Evolutionary conservation across 2,797 vertebrate genomes (phyloP).

Genomic region (Anabacerthia variegaticeps): DNA sequence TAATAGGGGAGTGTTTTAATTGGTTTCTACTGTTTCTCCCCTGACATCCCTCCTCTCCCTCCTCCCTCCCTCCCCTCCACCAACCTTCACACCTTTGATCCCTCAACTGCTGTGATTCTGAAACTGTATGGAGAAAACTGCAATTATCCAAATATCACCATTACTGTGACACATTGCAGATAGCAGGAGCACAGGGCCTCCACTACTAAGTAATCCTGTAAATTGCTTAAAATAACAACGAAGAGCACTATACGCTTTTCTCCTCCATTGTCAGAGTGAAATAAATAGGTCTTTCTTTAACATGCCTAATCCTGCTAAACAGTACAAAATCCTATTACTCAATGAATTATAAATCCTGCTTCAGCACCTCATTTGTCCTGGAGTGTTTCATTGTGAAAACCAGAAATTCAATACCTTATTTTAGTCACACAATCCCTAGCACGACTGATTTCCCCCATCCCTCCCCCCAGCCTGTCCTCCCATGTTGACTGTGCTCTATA

Average conservation of each 20-base stretch:
- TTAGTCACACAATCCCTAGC: slow-evolving; percentile 39
- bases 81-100: slow-evolving; percentile 64
- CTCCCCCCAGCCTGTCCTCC: not conserved
- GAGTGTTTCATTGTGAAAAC: slow-evolving; percentile 62
- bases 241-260: slow-evolving; percentile 62
- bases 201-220: slow-evolving; percentile 69
- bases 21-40: slow-evolving; percentile 59
- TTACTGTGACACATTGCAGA: slow-evolving; percentile 31
- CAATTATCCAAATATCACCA: slow-evolving; percentile 72
- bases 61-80: not conserved
- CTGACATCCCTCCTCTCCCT: not conserved
- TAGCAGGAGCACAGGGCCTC: slow-evolving; percentile 30
- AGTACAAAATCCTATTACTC: slow-evolving; percentile 88
- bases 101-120: slow-evolving; percentile 75
- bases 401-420: slow-evolving; percentile 74
- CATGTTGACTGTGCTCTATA: not conserved
- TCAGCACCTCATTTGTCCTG: slow-evolving; percentile 73
- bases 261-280: slow-evolving; percentile 76
- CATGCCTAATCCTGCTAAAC: slow-evolving; percentile 87
- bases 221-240: slow-evolving; percentile 72
- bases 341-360: slow-evolving; percentile 85
- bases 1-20: slow-evolving; percentile 68
- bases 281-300: slow-evolving; percentile 87
- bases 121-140: slow-evolving; percentile 65
- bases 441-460: not conserved